Conservation (phyloP, 2,797 vertebrate species). For the Eurystomus glaucurus region DNA sequence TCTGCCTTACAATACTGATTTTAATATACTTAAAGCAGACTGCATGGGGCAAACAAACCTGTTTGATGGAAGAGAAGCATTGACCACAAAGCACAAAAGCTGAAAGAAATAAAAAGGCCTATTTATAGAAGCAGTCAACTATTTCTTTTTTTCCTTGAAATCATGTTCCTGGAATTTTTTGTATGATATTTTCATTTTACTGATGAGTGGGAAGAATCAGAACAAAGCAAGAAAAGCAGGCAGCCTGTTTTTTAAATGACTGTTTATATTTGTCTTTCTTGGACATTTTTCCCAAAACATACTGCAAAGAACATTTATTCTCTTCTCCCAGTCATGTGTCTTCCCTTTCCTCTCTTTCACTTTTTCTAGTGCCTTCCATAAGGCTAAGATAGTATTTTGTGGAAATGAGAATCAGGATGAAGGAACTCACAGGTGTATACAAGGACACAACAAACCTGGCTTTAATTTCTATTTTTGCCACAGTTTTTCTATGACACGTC, state of each 20-base stretch:
- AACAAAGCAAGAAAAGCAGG: slow-evolving; percentile 23
- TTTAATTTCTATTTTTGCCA: neutral
- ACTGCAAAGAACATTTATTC: neutral
- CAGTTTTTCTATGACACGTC: neutral
- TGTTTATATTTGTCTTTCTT: neutral
- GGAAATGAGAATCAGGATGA: neutral
- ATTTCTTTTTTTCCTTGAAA: slow-evolving; percentile 10
- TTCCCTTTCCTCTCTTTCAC: neutral
- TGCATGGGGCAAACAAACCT: neutral
- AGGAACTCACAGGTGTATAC: neutral
- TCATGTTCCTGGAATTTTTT: slow-evolving; percentile 24
- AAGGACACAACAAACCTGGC: neutral
- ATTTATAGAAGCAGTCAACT: neutral
- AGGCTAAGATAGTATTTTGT: neutral
- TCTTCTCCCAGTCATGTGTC: neutral
- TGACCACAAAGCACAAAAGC: neutral
- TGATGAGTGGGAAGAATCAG: slow-evolving; percentile 15
- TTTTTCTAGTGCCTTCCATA: neutral
- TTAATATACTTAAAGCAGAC: neutral
- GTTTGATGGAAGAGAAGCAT: neutral
- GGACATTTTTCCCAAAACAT: slow-evolving; percentile 24
- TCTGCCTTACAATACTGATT: neutral
- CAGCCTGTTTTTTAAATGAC: neutral
- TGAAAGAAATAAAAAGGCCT: neutral
- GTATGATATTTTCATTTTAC: slow-evolving; percentile 13